Conservation (phyloP, 1,140 invertebrate genomes). For the Sminthurinus signatus region DNA sequence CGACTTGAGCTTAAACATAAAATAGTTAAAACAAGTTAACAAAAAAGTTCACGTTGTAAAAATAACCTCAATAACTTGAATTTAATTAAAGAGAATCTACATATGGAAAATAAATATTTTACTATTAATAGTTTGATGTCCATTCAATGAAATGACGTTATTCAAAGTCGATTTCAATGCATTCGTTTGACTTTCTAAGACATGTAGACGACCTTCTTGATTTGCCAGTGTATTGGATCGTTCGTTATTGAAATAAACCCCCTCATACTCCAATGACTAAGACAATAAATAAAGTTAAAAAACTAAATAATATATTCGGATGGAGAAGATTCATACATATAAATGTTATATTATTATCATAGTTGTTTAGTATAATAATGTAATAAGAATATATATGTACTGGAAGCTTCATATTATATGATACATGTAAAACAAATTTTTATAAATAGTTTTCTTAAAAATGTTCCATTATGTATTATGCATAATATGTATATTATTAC, state of each 20-base stretch:
- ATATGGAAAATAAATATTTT: not conserved
- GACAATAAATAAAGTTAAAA: not conserved
- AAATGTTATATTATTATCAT: not conserved
- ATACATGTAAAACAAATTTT: too few species aligned
- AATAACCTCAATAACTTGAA: not conserved
- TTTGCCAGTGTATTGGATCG: conserved; percentile 6
- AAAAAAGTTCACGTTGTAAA: not conserved
- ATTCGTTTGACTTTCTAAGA: not conserved
- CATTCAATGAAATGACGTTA: conserved; percentile 3
- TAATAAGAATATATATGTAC: too few species aligned
- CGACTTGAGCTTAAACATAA: not conserved
- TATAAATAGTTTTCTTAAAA: too few species aligned
- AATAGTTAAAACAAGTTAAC: not conserved
- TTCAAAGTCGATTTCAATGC: not conserved
- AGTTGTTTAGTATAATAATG: too few species aligned
- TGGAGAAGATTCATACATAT: not conserved
- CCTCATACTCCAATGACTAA: not conserved
- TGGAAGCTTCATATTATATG: too few species aligned
- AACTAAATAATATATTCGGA: not conserved
- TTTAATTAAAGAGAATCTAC: too few species aligned
- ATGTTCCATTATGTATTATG: too few species aligned
- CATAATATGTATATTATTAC: too few species aligned
- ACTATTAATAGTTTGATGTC: conserved; percentile 3
- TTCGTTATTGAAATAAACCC: not conserved
- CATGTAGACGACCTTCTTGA: not conserved